Evolutionary conservation across 2,888 invertebrate genomes (phyloP), one percentile per base, ranked within the genome.

Genomic region (Aleiodes leptofemur): DNA sequence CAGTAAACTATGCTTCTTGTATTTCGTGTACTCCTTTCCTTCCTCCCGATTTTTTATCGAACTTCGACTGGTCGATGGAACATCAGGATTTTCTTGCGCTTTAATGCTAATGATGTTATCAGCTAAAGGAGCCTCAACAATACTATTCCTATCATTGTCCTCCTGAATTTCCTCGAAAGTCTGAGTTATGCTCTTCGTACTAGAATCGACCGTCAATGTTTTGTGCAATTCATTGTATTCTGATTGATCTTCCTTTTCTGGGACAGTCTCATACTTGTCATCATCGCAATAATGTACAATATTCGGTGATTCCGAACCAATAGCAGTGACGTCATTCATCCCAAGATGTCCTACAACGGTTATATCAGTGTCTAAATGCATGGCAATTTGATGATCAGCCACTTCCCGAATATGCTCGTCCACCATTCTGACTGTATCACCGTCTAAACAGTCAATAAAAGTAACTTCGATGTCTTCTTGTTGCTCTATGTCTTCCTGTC

Each of bases 311-410:
- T 87, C 86, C 1, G 87, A 74, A 53, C 80, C 83, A 43, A 89
- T 88, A 2, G 87, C 83, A 34, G 87, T 86, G 5, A 88, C 89
- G 75, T 89, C 89, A 83, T 88, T 88, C 74, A 89, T 89, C 55
- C 86, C 88, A 74, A 89, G 80, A 69, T 86, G 84, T 43, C 86
- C 88, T 7, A 89, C 88, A 8, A 88, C 88, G 13, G 88, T 81
- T 81, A 89, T 87, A 31, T 87, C 85, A 1, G 80, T 83, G 16
- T 86, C 86, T 16, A 89, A 77, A 72, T 89, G 87, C 85, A 89
- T 86, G 11, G 88, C 81, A 71, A 89, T 89, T 72, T 87, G 85
- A 80, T 88, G 87, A 80, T 86, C 85, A 4, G 87, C 87, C 84
- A 68, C 38, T 29, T 29, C 51, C 48, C 83, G 79, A 61, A 86